A percentile compares a stretch with the other conserved stretches of the same genome.
phyloP scores from a whole-genome alignment of 2,797 vertebrate genomes.

The Propithecus perrieri region DNA sequence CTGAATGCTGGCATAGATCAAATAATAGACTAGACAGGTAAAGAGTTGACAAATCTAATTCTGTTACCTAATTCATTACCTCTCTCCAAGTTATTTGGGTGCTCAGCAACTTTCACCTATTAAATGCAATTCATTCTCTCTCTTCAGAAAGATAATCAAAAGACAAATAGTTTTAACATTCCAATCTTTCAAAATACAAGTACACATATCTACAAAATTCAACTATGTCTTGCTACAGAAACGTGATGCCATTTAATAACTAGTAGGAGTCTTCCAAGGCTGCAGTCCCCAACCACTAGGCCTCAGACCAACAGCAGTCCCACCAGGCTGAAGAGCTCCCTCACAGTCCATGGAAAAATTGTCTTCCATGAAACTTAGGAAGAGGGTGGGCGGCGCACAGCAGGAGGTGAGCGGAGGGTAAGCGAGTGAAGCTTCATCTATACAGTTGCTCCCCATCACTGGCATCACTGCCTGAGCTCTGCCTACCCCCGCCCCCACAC shows the following conservation, averaged over 20 bases:
- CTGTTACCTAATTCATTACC: neutral
- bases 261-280: neutral
- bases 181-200: constrained; percentile 34
- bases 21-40: neutral
- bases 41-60: constrained; percentile 43
- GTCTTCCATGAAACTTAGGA: too few relatives aligned
- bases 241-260: neutral
- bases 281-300: too few relatives aligned
- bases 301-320: too few relatives aligned
- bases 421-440: too few relatives aligned
- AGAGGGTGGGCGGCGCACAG: too few relatives aligned
- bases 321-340: too few relatives aligned
- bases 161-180: constrained; percentile 23
- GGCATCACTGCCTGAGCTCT: too few relatives aligned
- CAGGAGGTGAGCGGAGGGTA: too few relatives aligned
- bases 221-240: constrained; percentile 26
- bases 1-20: neutral
- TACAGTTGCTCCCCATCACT: too few relatives aligned
- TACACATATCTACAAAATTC: neutral
- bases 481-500: too few relatives aligned
- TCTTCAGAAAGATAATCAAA: neutral
- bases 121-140: neutral
- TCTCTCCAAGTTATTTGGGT: constrained; percentile 15
- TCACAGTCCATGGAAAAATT: too few relatives aligned
- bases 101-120: neutral